Conservation (phyloP, 2,888 invertebrate genomes). For the Drosophila peninsularis region DNA sequence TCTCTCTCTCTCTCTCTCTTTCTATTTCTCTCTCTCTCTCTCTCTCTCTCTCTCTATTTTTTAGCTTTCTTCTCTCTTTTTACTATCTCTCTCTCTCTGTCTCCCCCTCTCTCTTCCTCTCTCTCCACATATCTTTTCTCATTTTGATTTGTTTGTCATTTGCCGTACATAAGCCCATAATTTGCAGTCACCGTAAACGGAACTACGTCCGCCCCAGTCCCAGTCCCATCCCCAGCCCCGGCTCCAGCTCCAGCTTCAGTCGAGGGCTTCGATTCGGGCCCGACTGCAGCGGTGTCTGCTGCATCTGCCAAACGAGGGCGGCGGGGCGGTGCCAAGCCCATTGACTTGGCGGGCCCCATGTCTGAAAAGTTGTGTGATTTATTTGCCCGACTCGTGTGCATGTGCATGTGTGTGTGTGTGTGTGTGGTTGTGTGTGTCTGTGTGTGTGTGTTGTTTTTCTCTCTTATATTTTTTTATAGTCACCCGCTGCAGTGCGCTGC, state of each 20-base stretch:
- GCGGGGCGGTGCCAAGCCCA: conserved; percentile 13
- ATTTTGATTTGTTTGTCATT: conserved; percentile 34
- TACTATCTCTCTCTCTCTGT: neutral
- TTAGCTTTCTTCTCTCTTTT: neutral
- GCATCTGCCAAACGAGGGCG: conserved; percentile 34
- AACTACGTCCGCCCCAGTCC: conserved; percentile 5
- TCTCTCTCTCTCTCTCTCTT: neutral
- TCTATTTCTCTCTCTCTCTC: neutral
- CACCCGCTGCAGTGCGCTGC: conserved; percentile 58
- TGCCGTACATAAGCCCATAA: conserved; percentile 24
- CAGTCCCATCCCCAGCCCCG: neutral
- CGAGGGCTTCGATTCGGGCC: neutral
- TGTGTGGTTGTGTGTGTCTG: conserved; percentile 28
- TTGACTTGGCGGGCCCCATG: conserved; percentile 61
- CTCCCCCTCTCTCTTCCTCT: too few relatives aligned
- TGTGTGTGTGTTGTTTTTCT: conserved; percentile 21
- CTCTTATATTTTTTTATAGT: conserved; percentile 27
- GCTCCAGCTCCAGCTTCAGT: neutral
- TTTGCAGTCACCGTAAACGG: conserved; percentile 26
- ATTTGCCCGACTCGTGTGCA: conserved; percentile 64
- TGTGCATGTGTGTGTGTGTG: conserved; percentile 29
- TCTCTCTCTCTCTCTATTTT: neutral
- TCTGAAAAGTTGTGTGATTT: conserved; percentile 77
- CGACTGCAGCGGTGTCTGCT: conserved; percentile 18
- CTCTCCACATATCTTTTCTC: neutral